These are phyloP conservation scores for Hippocampus barbouri DNA, from an alignment of 2,113 vertebrate genomes.

Conservation along the genomic window DNA sequence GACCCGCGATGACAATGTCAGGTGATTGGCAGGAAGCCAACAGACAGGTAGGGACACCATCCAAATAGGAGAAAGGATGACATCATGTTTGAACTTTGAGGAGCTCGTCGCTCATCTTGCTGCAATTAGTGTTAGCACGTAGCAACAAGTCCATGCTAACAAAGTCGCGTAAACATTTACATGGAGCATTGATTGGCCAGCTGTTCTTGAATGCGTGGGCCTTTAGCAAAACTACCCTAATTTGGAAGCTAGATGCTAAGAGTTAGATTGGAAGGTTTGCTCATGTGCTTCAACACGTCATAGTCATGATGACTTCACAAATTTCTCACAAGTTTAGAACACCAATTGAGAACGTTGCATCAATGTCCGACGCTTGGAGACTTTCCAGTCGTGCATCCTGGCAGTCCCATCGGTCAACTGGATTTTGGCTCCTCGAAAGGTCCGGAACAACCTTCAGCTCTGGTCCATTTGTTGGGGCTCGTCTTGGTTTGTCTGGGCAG, in stretches of 20 bases:
- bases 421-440: not conserved
- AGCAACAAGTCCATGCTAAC: not conserved
- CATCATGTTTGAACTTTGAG: not conserved
- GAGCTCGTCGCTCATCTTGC: not conserved
- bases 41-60: not conserved
- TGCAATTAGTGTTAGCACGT: not conserved
- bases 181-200: not conserved
- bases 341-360: not conserved
- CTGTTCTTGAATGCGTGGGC: not conserved
- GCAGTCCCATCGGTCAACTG: not conserved
- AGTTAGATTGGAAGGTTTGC: not conserved
- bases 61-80: not conserved
- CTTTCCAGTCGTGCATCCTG: no score
- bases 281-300: no score
- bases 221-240: not conserved
- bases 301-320: not conserved
- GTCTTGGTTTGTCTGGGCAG: not conserved
- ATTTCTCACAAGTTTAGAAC: not conserved
- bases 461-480: constrained; percentile 4
- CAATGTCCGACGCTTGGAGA: not conserved
- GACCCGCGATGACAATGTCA: not conserved
- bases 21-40: not conserved
- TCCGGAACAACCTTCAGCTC: constrained; percentile 10
- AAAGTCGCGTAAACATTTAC: not conserved
- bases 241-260: not conserved